Evolutionary conservation across 2,113 vertebrate genomes (phyloP).

Genomic region (Lathamus discolor): DNA sequence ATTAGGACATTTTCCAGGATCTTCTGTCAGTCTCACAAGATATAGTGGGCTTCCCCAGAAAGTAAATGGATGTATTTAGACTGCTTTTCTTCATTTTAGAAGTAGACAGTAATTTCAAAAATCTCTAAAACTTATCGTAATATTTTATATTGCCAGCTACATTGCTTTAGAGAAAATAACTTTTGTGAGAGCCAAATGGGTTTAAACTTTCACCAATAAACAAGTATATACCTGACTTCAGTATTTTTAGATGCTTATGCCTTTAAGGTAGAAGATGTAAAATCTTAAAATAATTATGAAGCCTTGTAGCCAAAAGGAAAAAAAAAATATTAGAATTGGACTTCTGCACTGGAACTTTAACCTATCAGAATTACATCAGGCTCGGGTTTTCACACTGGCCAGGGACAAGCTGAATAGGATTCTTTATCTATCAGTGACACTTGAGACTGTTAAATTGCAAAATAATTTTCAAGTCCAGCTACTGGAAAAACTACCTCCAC

Average conservation of each 20-base stretch:
- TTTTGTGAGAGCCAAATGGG: background rate
- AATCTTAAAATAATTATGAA: constrained; percentile 55
- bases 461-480: constrained; percentile 64
- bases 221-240: background rate
- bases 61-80: background rate
- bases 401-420: constrained; percentile 20
- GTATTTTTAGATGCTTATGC: background rate
- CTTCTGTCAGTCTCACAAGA: background rate
- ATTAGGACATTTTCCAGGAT: background rate
- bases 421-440: constrained; percentile 70
- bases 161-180: background rate
- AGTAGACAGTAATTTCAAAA: background rate
- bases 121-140: background rate
- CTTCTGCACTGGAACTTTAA: constrained; percentile 35
- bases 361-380: constrained; percentile 58
- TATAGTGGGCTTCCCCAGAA: background rate
- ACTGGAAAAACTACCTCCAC: constrained; percentile 27
- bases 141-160: background rate
- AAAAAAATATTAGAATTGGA: constrained; percentile 1
- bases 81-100: background rate
- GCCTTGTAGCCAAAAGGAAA: constrained; percentile 26
- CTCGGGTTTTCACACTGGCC: constrained; percentile 32
- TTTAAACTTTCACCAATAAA: constrained; percentile 31
- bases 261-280: constrained; percentile 13
- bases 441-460: constrained; percentile 71